Conservation (phyloP, 2,888 invertebrate genomes). For the Xanthia togata region DNA sequence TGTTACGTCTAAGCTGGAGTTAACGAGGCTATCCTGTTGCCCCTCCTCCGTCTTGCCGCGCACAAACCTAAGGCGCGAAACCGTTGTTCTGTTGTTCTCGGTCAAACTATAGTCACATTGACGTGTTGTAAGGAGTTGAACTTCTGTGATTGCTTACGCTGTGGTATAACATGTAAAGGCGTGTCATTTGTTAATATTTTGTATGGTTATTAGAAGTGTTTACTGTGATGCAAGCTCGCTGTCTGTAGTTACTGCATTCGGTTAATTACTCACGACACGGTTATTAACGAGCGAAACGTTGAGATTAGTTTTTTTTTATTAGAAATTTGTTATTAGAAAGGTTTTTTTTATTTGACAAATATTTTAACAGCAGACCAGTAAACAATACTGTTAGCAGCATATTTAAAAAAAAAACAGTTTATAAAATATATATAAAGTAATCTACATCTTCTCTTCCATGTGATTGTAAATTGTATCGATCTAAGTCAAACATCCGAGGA, state of each 20-base stretch:
- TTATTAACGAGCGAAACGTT: conserved; percentile 54
- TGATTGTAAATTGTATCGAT: conserved; percentile 13
- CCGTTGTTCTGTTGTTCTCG: no score
- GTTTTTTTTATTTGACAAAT: neutral
- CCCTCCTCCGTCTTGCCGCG: no score
- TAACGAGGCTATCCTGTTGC: no score
- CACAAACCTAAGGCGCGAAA: no score
- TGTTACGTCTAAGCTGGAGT: no score
- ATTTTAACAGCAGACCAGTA: neutral
- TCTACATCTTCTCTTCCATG: neutral
- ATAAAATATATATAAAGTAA: neutral
- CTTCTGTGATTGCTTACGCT: conserved; percentile 14
- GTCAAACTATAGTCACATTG: no score
- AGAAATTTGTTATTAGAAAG: neutral
- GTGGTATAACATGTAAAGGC: conserved; percentile 65
- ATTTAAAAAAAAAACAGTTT: no score
- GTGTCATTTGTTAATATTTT: conserved; percentile 75
- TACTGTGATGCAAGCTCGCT: conserved; percentile 56
- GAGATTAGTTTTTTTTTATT: conserved; percentile 7
- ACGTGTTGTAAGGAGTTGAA: neutral
- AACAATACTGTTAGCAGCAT: neutral
- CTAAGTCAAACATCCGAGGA: neutral
- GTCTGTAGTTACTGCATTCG: conserved; percentile 56
- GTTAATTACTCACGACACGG: conserved; percentile 66
- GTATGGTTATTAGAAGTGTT: conserved; percentile 59